These are phyloP conservation scores for Paguma larvata DNA, from an alignment of 2,797 vertebrate species.

Conservation along the genomic window DNA sequence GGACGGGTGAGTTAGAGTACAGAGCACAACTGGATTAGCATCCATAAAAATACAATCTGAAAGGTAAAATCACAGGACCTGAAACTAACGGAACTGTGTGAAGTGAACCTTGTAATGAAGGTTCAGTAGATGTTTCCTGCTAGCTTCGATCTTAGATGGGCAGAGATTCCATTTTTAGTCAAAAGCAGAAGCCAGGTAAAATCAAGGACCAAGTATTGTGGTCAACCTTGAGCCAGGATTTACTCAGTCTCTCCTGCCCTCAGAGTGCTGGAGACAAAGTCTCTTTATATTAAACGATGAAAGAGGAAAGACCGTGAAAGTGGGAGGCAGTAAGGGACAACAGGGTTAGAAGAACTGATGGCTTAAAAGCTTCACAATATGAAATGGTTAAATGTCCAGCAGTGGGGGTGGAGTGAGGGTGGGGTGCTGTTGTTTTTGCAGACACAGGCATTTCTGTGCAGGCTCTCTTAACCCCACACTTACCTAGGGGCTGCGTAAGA, in stretches of 20 bases:
- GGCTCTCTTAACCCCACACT: not conserved
- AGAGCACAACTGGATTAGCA: constrained; percentile 47
- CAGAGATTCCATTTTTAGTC: constrained; percentile 69
- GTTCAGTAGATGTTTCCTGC: constrained; percentile 70
- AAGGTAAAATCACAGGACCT: constrained; percentile 71
- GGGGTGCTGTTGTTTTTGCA: not conserved
- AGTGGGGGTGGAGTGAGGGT: rapidly evolving
- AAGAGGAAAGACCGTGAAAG: not conserved
- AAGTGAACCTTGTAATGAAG: constrained; percentile 71
- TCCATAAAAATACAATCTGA: constrained; percentile 22
- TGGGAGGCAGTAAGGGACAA: not conserved
- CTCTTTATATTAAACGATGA: constrained; percentile 38
- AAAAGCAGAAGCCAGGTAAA: constrained; percentile 80
- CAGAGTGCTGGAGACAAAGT: constrained; percentile 76
- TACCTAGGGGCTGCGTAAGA: not conserved
- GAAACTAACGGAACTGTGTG: constrained; percentile 36
- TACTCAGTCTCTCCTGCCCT: constrained; percentile 71
- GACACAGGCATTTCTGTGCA: not conserved
- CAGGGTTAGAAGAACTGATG: not conserved
- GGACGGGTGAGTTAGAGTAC: not conserved
- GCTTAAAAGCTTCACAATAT: constrained; percentile 17
- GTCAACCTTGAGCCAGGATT: constrained; percentile 75
- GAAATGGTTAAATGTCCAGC: not conserved
- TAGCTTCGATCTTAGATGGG: constrained; percentile 58
- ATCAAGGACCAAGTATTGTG: constrained; percentile 22